phyloP scores from a whole-genome alignment of 1,140 invertebrate genomes.

The Scaptomyza hsui region DNA sequence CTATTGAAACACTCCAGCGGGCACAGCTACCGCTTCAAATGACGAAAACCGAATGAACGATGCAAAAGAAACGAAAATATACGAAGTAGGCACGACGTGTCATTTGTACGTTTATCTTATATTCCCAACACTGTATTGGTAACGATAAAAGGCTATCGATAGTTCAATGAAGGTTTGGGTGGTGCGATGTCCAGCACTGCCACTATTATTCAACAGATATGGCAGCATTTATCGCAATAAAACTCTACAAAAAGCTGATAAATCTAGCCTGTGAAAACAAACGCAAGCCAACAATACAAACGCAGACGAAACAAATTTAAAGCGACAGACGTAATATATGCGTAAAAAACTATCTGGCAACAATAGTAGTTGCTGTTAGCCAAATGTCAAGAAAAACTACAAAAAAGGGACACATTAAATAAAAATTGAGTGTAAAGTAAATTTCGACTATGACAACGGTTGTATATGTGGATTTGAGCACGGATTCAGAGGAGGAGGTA shows the following conservation, averaged over 20 bases:
- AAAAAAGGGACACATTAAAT: constrained; percentile 35
- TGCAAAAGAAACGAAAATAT: constrained; percentile 20
- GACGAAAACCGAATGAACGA: constrained; percentile 63
- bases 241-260: constrained; percentile 60
- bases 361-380: constrained; percentile 42
- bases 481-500: constrained; percentile 75
- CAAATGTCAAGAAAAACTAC: constrained; percentile 57
- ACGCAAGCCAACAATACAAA: constrained; percentile 64
- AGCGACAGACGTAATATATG: constrained; percentile 51
- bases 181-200: no score
- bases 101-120: constrained; percentile 17
- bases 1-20: constrained; percentile 13
- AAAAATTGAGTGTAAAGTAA: constrained; percentile 43
- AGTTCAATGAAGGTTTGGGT: background rate
- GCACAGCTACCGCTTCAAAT: constrained; percentile 46
- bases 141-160: background rate
- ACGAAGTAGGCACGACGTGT: constrained; percentile 42
- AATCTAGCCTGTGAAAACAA: constrained; percentile 57
- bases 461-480: constrained; percentile 67
- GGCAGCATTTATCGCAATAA: constrained; percentile 25
- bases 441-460: constrained; percentile 62
- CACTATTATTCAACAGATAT: constrained; percentile 29
- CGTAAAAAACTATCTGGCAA: constrained; percentile 62
- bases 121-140: constrained; percentile 20
- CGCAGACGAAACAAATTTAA: constrained; percentile 46